A percentile compares a stretch with the other conserved stretches of the same genome.
These are phyloP conservation scores for Phymastichus coffea DNA, from an alignment of 1,140 invertebrate species.

Conservation along the genomic window DNA sequence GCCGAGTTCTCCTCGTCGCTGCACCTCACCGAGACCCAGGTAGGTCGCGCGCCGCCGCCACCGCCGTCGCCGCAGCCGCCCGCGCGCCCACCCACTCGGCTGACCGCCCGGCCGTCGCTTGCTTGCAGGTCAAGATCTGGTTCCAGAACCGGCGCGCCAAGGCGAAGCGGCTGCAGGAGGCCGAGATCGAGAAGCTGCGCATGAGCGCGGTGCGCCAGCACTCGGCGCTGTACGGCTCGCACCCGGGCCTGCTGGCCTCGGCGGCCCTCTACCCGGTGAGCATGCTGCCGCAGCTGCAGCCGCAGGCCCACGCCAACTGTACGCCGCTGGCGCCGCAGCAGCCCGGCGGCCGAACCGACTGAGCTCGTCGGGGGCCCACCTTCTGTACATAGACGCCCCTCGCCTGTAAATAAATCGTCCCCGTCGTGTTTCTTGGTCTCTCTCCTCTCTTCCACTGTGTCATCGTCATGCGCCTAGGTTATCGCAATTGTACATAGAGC, in stretches of 20 bases:
- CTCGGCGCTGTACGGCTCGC: slow-evolving; percentile 52
- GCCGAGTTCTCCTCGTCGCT: slow-evolving; percentile 94
- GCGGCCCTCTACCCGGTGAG: slow-evolving; percentile 46
- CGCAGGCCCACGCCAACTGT: not conserved
- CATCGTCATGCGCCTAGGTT: too few relatives aligned
- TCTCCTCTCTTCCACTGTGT: too few relatives aligned
- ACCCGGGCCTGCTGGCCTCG: slow-evolving; percentile 45
- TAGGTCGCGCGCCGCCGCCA: too few relatives aligned
- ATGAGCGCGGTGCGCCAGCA: slow-evolving; percentile 68
- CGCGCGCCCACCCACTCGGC: too few relatives aligned
- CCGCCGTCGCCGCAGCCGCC: too few relatives aligned
- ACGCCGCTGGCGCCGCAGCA: slow-evolving; percentile 38
- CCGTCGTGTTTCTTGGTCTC: too few relatives aligned
- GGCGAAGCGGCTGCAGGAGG: slow-evolving; percentile 91
- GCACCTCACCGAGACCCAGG: slow-evolving; percentile 92
- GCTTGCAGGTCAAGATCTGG: slow-evolving; percentile 90
- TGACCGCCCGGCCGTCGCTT: too few relatives aligned
- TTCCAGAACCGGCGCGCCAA: slow-evolving; percentile 96
- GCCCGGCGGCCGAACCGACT: slow-evolving; percentile 29
- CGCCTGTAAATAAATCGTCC: too few relatives aligned
- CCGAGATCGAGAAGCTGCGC: slow-evolving; percentile 86
- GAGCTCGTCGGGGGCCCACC: too few relatives aligned
- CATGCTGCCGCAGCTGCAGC: slow-evolving; percentile 41
- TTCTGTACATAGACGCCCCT: slow-evolving; percentile 17
- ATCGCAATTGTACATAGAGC: too few relatives aligned